phyloP scores from a whole-genome alignment of 2,797 vertebrate genomes.

The Tokudaia tokunoshimensis region DNA sequence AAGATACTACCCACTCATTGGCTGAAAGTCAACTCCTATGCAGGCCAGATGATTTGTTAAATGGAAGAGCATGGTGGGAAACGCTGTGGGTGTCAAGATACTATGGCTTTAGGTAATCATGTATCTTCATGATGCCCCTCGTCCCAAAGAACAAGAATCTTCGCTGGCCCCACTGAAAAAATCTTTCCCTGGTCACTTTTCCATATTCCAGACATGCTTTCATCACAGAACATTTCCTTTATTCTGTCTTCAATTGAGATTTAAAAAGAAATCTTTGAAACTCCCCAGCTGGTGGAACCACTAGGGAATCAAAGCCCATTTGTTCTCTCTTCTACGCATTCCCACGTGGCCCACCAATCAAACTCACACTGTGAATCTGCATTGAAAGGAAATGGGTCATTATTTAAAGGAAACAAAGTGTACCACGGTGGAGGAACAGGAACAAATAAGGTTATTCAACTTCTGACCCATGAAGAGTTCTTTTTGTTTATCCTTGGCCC shows the following conservation, averaged over 20 bases:
- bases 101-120: conserved; percentile 14
- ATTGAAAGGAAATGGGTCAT: conserved; percentile 51
- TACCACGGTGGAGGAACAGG: background rate
- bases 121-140: background rate
- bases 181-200: conserved; percentile 39
- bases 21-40: background rate
- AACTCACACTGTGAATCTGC: conserved; percentile 48
- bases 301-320: conserved; percentile 72
- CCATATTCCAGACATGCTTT: conserved; percentile 60
- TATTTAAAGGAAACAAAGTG: conserved; percentile 53
- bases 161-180: conserved; percentile 37
- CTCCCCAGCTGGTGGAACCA: conserved; percentile 56
- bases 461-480: background rate
- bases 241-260: conserved; percentile 70
- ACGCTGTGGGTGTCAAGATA: background rate
- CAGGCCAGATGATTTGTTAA: background rate
- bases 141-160: conserved; percentile 20
- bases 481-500: conserved; percentile 1
- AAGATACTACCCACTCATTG: background rate
- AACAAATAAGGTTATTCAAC: conserved; percentile 45
- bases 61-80: background rate
- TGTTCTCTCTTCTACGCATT: conserved; percentile 65
- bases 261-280: conserved; percentile 79
- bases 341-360: conserved; percentile 40
- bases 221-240: conserved; percentile 56